Percentiles rank a stretch among this genome's conserved stretches.
These are phyloP conservation scores for Maniola hyperantus DNA, from an alignment of 2,888 invertebrate species.

Conservation along the genomic window DNA sequence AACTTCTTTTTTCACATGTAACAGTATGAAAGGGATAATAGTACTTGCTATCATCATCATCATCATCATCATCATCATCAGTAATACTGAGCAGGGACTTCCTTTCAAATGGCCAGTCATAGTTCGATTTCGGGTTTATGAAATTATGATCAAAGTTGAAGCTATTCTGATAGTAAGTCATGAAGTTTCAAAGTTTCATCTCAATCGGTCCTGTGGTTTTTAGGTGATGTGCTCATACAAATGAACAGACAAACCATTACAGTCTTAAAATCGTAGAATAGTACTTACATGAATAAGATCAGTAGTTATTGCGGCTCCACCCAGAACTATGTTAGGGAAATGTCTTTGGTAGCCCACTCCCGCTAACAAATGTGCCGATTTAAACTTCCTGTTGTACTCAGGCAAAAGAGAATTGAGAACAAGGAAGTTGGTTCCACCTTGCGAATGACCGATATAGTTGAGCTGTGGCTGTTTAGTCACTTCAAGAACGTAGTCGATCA, in stretches of 20 bases:
- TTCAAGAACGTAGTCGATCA: conserved; percentile 61
- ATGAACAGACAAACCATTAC: no score
- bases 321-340: conserved; percentile 52
- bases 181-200: neutral
- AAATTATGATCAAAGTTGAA: neutral
- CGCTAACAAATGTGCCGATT: conserved; percentile 62
- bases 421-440: conserved; percentile 65
- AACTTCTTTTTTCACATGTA: no score
- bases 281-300: conserved; percentile 50
- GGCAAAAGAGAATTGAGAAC: conserved; percentile 56
- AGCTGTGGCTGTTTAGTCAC: conserved; percentile 53
- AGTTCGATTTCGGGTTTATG: neutral
- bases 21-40: no score
- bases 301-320: conserved; percentile 43
- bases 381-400: conserved; percentile 62
- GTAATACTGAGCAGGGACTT: no score
- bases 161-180: no score
- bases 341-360: conserved; percentile 59
- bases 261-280: neutral
- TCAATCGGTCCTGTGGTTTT: neutral
- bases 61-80: no score
- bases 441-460: conserved; percentile 73
- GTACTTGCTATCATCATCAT: no score
- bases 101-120: no score
- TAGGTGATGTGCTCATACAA: neutral